Evolutionary conservation across 2,113 vertebrate genomes (phyloP).

Genomic region (Pholis gunnellus): DNA sequence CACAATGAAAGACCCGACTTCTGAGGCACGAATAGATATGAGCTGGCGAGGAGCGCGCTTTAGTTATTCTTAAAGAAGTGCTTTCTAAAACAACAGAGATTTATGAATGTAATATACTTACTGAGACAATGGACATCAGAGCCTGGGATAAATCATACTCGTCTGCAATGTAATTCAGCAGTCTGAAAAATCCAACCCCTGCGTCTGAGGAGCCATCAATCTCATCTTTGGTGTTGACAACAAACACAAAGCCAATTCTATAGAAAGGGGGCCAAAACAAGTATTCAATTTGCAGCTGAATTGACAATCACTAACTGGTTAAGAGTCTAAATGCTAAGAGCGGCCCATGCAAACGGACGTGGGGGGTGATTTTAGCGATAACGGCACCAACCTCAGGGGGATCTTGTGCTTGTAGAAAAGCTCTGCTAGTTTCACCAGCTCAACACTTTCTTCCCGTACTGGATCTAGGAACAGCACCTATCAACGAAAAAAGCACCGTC

Average conservation of each 20-base stretch:
- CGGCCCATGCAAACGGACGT: conserved; percentile 46
- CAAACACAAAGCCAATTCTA: conserved; percentile 97
- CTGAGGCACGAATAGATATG: conserved; percentile 40
- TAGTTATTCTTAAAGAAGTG: conserved; percentile 29
- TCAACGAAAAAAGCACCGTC: conserved; percentile 32
- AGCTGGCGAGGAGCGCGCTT: conserved; percentile 31
- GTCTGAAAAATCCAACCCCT: conserved; percentile 91
- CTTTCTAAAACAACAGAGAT: conserved; percentile 59
- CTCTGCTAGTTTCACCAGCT: conserved; percentile 91
- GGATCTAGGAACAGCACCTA: conserved; percentile 96
- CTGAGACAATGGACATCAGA: conserved; percentile 87
- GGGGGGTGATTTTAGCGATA: conserved; percentile 35
- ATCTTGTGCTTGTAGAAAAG: conserved; percentile 91
- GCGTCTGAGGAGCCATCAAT: conserved; percentile 88
- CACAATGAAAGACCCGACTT: conserved; percentile 53
- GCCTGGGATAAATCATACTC: conserved; percentile 89
- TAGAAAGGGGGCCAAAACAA: conserved; percentile 62
- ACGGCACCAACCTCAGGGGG: conserved; percentile 89
- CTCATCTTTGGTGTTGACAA: conserved; percentile 89
- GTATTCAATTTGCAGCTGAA: conserved; percentile 71
- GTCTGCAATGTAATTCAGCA: conserved; percentile 91
- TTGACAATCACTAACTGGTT: conserved; percentile 64
- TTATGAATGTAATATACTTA: conserved; percentile 82
- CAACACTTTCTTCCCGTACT: conserved; percentile 85
- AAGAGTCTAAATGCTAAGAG: conserved; percentile 66